Base-by-base conservation (phyloP, 1,140 invertebrate genomes). In the Zaprionus africanus region DNA sequence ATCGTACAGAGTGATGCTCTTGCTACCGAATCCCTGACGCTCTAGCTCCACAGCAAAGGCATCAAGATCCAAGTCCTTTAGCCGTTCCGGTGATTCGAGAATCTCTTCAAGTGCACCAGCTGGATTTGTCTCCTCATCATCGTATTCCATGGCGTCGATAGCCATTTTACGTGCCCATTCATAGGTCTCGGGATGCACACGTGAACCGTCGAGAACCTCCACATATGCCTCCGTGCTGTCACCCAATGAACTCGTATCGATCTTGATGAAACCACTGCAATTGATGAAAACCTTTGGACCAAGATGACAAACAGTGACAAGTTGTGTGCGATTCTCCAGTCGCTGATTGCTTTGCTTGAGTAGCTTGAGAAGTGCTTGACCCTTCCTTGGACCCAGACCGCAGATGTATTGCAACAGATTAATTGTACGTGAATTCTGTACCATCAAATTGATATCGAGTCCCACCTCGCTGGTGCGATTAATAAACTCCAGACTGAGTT, bases 101-200 rank as follows among this genome's bases (percentile, higher is more conserved):
- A 99, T 99, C 93, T 99, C 99, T 90, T 99, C 98, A 1, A 99
- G 93, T 17, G 99, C 99, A 4, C 97, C 97, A 0, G 98, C 98
- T 0, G 99, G 98, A 94, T 99, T 99, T 0, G 97, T 96, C 75
- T 98, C 97, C 87, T 98, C 98, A 82, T 99, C 98, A 81, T 99
- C 99, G 80, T 99, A 99, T 81, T 99, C 99, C 12, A 99, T 93
- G 7, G 99, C 99, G 94, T 99, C 99, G 0, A 99, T 98, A 4
- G 99, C 99, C 99, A 99, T 99, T 94, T 99, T 99, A 22, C 98
- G 94, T 0, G 99, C 99, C 99, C 99, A 99, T 92, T 99, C 99
- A 85, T 99, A 99, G 0, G 98, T 98, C 93, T 99, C 99, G 0
- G 99, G 99, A 94, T 99, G 99, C 0, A 99, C 98, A 76, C 99